phyloP scores from a whole-genome alignment of 1,140 invertebrate species.

The Parasteatoda tepidariorum region DNA sequence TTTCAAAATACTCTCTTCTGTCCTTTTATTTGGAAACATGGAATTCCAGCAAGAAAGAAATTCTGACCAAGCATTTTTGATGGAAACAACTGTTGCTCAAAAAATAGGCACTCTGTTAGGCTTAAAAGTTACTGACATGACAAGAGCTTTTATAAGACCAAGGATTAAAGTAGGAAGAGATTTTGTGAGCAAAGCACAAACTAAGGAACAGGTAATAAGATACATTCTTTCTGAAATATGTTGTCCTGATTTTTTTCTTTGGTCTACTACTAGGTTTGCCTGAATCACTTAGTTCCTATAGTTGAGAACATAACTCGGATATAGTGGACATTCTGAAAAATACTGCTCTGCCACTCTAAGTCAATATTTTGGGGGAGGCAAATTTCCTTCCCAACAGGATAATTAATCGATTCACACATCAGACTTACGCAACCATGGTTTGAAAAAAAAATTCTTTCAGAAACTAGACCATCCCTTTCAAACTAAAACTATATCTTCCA shows the following conservation, averaged over 20 bases:
- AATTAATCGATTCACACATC: too few relatives aligned
- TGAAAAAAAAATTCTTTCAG: too few relatives aligned
- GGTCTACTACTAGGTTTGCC: too few relatives aligned
- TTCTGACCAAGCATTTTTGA: conserved; percentile 96
- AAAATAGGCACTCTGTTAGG: conserved; percentile 89
- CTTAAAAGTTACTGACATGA: conserved; percentile 94
- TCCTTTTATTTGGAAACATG: conserved; percentile 98
- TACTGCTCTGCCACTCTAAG: too few relatives aligned
- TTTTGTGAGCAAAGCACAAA: conserved; percentile 98
- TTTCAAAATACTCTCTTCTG: conserved; percentile 94
- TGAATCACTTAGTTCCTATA: too few relatives aligned
- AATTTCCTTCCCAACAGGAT: too few relatives aligned
- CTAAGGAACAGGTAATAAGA: conserved; percentile 86
- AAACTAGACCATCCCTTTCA: too few relatives aligned
- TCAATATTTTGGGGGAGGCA: too few relatives aligned
- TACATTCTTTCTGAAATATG: background rate
- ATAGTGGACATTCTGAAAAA: too few relatives aligned
- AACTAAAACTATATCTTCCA: too few relatives aligned
- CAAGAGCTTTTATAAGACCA: conserved; percentile 96
- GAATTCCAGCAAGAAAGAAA: conserved; percentile 98
- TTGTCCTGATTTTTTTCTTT: background rate
- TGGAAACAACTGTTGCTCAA: conserved; percentile 97
- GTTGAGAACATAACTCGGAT: too few relatives aligned
- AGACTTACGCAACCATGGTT: too few relatives aligned
- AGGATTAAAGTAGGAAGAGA: conserved; percentile 98